These are phyloP conservation scores for Austrolebias charrua DNA, from an alignment of 2,797 vertebrate species.

Conservation along the genomic window DNA sequence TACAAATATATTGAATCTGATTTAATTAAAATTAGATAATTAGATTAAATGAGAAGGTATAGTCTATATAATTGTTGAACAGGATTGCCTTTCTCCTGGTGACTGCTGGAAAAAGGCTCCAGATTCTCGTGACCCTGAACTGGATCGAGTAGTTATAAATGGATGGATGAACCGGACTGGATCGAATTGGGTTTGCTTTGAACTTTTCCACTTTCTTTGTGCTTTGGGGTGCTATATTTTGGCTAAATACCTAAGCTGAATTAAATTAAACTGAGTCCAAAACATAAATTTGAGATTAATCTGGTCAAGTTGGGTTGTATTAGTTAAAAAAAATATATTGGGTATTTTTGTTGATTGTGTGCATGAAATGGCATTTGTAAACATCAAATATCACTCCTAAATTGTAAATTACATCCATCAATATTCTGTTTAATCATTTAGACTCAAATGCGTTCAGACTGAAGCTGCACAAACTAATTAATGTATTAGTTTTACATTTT, in stretches of 20 bases:
- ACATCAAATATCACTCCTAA: neutral
- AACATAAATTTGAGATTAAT: neutral
- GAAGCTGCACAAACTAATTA: neutral
- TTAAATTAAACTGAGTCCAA: neutral
- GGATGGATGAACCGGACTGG: too few species aligned
- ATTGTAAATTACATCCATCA: neutral
- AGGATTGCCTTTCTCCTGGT: too few species aligned
- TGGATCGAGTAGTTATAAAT: too few species aligned
- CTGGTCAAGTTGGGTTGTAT: neutral
- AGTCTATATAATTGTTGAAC: too few species aligned
- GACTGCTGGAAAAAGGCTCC: too few species aligned
- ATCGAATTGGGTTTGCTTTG: too few species aligned
- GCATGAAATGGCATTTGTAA: neutral
- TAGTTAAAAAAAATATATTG: neutral
- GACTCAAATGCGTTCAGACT: neutral
- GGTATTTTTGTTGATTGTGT: neutral
- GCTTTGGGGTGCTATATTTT: neutral
- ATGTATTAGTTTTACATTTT: neutral
- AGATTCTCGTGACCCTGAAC: too few species aligned
- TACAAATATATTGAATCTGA: too few species aligned
- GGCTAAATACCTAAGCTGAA: neutral
- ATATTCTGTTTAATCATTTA: neutral
- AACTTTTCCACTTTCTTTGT: too few species aligned
- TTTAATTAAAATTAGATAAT: too few species aligned
- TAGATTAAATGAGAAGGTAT: too few species aligned